These are phyloP conservation scores for Arremon aurantiirostris DNA, from an alignment of 2,797 vertebrate genomes.

Conservation along the genomic window DNA sequence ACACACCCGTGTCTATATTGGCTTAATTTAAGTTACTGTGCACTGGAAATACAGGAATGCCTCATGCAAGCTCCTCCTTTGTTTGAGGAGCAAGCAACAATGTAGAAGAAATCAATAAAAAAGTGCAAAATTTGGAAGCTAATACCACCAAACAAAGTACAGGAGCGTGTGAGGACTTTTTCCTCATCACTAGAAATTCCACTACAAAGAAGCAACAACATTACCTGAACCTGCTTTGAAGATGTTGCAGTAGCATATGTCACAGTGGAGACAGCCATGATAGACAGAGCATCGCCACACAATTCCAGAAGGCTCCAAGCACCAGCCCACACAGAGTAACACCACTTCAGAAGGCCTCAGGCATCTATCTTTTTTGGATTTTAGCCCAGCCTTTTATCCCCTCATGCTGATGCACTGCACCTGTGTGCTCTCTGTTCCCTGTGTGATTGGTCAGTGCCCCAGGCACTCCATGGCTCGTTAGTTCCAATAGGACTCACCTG, in stretches of 20 bases:
- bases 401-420: not conserved
- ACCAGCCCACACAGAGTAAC: not conserved
- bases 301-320: not conserved
- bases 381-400: not conserved
- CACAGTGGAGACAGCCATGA: rapidly evolving
- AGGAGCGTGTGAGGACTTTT: rapidly evolving
- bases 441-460: not conserved
- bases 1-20: rapidly evolving
- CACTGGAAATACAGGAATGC: not conserved
- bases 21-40: not conserved
- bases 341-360: not conserved
- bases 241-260: not conserved
- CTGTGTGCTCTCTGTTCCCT: not conserved
- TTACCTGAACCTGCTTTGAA: not conserved
- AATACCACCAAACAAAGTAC: not conserved
- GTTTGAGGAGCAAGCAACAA: not conserved
- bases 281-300: not conserved
- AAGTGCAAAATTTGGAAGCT: rapidly evolving
- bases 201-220: not conserved
- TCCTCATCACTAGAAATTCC: not conserved
- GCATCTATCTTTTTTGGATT: rapidly evolving
- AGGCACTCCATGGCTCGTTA: not conserved
- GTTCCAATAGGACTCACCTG: rapidly evolving
- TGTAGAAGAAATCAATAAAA: rapidly evolving
- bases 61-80: not conserved